Percentiles rank a stretch among this genome's conserved stretches.
phyloP scores from a whole-genome alignment of 2,888 invertebrate genomes.

The Clunio marinus region DNA sequence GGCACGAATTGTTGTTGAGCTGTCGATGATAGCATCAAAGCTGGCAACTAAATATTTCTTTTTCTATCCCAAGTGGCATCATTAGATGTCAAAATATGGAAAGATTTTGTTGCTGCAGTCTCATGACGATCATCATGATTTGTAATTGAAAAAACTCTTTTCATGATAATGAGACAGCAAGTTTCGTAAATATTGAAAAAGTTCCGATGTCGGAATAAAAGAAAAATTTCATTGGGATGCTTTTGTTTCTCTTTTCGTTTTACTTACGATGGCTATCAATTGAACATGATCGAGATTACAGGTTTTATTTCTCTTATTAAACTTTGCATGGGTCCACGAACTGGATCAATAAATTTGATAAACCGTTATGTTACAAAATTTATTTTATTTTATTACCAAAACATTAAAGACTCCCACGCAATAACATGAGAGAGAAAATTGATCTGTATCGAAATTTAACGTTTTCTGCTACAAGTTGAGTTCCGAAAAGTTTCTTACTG shows the following conservation, averaged over 20 bases:
- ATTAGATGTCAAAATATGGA: slow-evolving; percentile 9
- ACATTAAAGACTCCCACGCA: slow-evolving; percentile 5
- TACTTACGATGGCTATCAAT: slow-evolving; percentile 12
- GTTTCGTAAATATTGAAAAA: slow-evolving; percentile 32
- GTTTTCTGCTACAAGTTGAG: too few species aligned
- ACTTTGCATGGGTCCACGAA: neutral
- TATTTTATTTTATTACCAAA: neutral
- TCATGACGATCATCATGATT: slow-evolving; percentile 12
- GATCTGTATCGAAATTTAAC: neutral
- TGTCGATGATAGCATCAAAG: neutral
- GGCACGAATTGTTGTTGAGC: too few species aligned
- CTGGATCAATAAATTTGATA: slow-evolving; percentile 31
- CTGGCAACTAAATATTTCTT: neutral
- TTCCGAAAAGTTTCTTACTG: neutral
- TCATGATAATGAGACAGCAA: slow-evolving; percentile 36
- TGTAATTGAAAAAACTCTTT: slow-evolving; percentile 34
- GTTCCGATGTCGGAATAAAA: slow-evolving; percentile 3
- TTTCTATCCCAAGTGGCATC: slow-evolving; percentile 38
- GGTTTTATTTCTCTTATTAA: slow-evolving; percentile 14
- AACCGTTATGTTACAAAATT: slow-evolving; percentile 28
- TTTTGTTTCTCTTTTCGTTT: neutral
- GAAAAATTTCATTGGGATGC: neutral
- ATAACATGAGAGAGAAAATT: neutral
- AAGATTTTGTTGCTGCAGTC: neutral
- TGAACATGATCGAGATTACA: slow-evolving; percentile 29